These are phyloP conservation scores for Lepeophtheirus nordmannii DNA, from an alignment of 2,888 invertebrate species.

Conservation along the genomic window DNA sequence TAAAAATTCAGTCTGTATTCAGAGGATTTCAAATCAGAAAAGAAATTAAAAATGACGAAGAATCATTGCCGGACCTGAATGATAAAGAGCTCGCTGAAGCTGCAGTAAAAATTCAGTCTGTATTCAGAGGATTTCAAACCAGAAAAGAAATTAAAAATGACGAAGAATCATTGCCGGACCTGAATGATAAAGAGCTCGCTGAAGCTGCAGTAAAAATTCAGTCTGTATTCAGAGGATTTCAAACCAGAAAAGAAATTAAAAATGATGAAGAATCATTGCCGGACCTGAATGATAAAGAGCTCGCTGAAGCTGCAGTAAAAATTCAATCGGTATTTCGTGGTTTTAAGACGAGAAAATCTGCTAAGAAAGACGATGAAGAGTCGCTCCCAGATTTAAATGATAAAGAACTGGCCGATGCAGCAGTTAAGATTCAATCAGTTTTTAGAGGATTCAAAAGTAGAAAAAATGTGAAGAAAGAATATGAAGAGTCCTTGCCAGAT, in stretches of 20 bases:
- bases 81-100: background rate
- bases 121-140: constrained; percentile 10
- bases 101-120: constrained; percentile 19
- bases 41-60: background rate
- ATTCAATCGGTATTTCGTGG: constrained; percentile 22
- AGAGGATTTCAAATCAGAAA: constrained; percentile 8
- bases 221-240: constrained; percentile 18
- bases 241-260: constrained; percentile 16
- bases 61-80: constrained; percentile 1
- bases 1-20: constrained; percentile 18
- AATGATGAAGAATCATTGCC: constrained; percentile 10
- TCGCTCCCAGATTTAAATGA: constrained; percentile 8
- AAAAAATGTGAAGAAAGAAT: background rate
- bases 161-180: constrained; percentile 3
- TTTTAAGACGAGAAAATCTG: constrained; percentile 13
- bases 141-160: background rate
- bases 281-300: constrained; percentile 1
- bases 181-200: constrained; percentile 3
- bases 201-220: constrained; percentile 24
- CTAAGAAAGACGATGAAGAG: constrained; percentile 3
- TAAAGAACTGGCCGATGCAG: constrained; percentile 15
- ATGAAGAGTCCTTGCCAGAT: constrained; percentile 13
- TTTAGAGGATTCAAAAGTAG: constrained; percentile 13
- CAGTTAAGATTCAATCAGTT: constrained; percentile 13
- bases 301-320: constrained; percentile 14